phyloP scores from a whole-genome alignment of 2,113 vertebrate genomes.

The Myiopsitta monachus region DNA sequence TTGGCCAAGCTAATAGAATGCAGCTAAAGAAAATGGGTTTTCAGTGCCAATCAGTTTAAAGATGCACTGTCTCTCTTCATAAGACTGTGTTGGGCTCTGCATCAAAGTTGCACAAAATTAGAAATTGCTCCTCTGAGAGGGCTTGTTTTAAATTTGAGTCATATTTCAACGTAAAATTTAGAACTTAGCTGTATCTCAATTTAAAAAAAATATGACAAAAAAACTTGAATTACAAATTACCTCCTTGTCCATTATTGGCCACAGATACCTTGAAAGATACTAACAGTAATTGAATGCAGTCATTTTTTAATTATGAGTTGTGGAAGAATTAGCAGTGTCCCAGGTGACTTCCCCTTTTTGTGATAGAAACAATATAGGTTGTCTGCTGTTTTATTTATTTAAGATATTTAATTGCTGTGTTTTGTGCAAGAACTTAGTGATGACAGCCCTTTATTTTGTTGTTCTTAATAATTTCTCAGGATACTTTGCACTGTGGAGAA shows the following conservation, averaged over 20 bases:
- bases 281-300: constrained; percentile 73
- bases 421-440: constrained; percentile 80
- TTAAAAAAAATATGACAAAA: constrained; percentile 59
- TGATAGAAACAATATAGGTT: constrained; percentile 68
- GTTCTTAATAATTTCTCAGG: constrained; percentile 82
- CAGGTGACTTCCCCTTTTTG: constrained; percentile 62
- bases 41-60: constrained; percentile 77
- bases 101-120: constrained; percentile 78
- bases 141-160: constrained; percentile 79
- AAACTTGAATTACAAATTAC: constrained; percentile 74
- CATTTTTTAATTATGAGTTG: constrained; percentile 67
- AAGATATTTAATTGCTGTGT: constrained; percentile 66
- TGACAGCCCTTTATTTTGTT: constrained; percentile 79
- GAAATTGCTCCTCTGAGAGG: constrained; percentile 70
- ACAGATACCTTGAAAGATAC: constrained; percentile 72
- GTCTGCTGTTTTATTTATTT: constrained; percentile 73
- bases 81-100: constrained; percentile 76
- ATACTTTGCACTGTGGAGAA: constrained; percentile 72
- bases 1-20: constrained; percentile 94
- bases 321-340: constrained; percentile 71
- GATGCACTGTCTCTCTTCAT: constrained; percentile 77
- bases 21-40: constrained; percentile 84
- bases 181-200: constrained; percentile 72
- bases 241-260: constrained; percentile 5
- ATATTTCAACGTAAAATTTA: constrained; percentile 77